Conservation (phyloP, 2,113 vertebrate species). For the Notarius quadriscutis region DNA sequence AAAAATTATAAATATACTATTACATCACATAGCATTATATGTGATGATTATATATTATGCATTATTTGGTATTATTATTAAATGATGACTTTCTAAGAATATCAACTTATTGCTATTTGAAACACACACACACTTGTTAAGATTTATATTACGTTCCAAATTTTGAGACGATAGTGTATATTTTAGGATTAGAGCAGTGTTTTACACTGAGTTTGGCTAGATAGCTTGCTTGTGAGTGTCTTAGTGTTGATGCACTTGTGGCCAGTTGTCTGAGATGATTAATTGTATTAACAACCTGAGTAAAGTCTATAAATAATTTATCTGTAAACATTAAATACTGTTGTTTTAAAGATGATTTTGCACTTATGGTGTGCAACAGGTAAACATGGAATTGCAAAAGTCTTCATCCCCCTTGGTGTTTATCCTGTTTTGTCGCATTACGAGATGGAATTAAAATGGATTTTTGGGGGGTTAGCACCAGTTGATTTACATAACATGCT, state of each 20-base stretch:
- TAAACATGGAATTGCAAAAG: neutral
- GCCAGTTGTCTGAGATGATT: neutral
- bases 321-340: neutral
- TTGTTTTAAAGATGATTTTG: neutral
- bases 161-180: neutral
- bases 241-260: neutral
- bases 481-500: no score
- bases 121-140: neutral
- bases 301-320: neutral
- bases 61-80: neutral
- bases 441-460: no score
- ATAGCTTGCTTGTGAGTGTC: no score
- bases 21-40: neutral
- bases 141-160: neutral
- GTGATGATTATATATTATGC: neutral
- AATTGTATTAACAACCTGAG: neutral
- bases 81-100: neutral
- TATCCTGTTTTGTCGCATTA: no score
- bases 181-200: neutral
- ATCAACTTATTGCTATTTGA: no score
- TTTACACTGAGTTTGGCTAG: neutral
- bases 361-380: neutral
- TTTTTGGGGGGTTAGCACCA: no score
- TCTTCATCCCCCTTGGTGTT: no score
- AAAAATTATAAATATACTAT: neutral